phyloP scores from a whole-genome alignment of 2,888 invertebrate species.

The Glaucopsyche alexis region DNA sequence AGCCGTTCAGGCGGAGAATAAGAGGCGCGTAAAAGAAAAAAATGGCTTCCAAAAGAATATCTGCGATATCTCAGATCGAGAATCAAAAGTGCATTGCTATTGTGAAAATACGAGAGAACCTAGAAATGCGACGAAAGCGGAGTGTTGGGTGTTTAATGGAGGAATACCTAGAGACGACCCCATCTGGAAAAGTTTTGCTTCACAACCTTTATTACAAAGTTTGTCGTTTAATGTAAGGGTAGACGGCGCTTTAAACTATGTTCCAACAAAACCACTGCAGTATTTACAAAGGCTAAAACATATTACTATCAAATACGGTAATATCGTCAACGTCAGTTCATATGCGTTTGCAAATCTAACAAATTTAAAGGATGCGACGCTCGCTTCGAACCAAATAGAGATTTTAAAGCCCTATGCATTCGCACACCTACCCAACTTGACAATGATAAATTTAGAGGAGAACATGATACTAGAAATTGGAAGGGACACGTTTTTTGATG shows the following conservation, averaged over 20 bases:
- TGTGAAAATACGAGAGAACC: conserved; percentile 80
- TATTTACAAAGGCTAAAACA: conserved; percentile 81
- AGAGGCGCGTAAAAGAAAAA: conserved; percentile 70
- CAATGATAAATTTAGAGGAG: conserved; percentile 85
- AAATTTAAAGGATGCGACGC: conserved; percentile 82
- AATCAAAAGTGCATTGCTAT: conserved; percentile 83
- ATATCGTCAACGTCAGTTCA: conserved; percentile 83
- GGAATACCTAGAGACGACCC: conserved; percentile 84
- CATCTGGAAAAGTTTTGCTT: conserved; percentile 87
- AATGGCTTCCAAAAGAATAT: conserved; percentile 77
- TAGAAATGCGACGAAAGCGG: conserved; percentile 84
- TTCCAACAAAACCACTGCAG: conserved; percentile 75
- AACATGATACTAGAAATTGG: conserved; percentile 89
- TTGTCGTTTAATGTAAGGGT: conserved; percentile 86
- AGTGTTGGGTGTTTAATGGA: conserved; percentile 87
- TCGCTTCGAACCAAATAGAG: conserved; percentile 86
- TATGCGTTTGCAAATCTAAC: conserved; percentile 88
- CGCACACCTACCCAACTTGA: conserved; percentile 85
- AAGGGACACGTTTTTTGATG: conserved; percentile 85
- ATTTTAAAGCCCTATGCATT: conserved; percentile 85
- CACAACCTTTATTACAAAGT: conserved; percentile 85
- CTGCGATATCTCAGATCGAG: conserved; percentile 77
- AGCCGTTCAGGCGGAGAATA: conserved; percentile 66
- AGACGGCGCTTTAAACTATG: conserved; percentile 83
- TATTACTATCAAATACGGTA: conserved; percentile 86